Percentiles rank a stretch among this genome's conserved stretches.
Evolutionary conservation across 2,113 vertebrate genomes (phyloP).

Genomic region (Zosterops borbonicus): DNA sequence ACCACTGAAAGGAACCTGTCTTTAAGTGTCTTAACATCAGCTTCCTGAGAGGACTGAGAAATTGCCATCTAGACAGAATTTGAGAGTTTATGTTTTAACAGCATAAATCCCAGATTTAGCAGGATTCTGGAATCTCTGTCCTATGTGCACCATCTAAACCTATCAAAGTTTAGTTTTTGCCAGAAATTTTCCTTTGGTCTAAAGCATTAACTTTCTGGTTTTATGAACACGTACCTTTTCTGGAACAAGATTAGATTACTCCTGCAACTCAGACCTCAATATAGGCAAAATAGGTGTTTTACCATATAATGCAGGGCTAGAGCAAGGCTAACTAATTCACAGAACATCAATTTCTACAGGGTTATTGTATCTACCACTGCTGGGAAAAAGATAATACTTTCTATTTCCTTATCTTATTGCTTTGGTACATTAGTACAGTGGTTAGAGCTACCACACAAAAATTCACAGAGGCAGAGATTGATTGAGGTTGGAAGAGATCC

Average conservation of each 20-base stretch:
- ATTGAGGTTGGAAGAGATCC: not conserved
- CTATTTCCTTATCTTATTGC: not conserved
- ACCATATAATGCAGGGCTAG: not conserved
- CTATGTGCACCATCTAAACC: not conserved
- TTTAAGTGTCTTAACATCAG: not conserved
- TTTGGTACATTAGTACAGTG: not conserved
- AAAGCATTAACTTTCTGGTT: not conserved
- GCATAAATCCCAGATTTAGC: not conserved
- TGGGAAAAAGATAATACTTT: not conserved
- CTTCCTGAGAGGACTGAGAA: not conserved
- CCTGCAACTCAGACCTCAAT: not conserved
- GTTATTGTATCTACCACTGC: not conserved
- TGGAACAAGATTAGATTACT: not conserved
- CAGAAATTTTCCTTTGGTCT: not conserved
- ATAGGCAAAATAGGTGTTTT: not conserved
- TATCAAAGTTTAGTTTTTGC: not conserved
- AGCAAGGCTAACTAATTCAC: not conserved
- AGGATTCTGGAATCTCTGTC: not conserved
- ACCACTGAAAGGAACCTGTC: not conserved
- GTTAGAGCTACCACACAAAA: not conserved
- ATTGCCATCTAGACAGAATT: not conserved
- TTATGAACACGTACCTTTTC: not conserved
- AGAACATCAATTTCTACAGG: not conserved
- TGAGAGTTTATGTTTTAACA: not conserved
- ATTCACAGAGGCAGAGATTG: not conserved